These are phyloP conservation scores for Glossosoma conforme DNA, from an alignment of 1,140 invertebrate genomes.

Conservation along the genomic window DNA sequence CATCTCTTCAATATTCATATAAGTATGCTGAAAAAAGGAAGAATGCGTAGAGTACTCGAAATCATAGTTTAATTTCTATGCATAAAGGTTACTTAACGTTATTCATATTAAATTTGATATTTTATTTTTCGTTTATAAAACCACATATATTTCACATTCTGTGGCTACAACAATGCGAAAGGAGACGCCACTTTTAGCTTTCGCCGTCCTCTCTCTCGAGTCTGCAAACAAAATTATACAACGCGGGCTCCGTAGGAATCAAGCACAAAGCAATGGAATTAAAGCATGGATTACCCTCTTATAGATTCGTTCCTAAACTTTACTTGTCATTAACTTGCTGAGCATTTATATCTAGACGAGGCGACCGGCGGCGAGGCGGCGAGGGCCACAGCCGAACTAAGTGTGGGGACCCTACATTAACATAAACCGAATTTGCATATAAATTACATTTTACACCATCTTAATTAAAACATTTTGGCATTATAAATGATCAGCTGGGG, in stretches of 20 bases:
- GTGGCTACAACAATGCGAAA: too few relatives aligned
- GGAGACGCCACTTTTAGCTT: too few relatives aligned
- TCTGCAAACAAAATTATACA: conserved; percentile 31
- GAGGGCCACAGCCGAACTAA: conserved; percentile 23
- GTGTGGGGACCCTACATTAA: conserved; percentile 42
- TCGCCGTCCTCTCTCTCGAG: background rate
- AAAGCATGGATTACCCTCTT: conserved; percentile 32
- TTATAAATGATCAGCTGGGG: conserved; percentile 50
- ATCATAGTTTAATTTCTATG: too few relatives aligned
- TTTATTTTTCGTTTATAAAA: too few relatives aligned
- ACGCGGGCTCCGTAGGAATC: conserved; percentile 22
- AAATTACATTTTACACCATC: conserved; percentile 56
- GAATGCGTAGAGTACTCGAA: too few relatives aligned
- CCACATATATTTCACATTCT: too few relatives aligned
- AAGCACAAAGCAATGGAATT: conserved; percentile 32
- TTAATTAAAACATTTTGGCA: conserved; percentile 57
- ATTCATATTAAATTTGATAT: too few relatives aligned
- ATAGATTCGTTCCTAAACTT: conserved; percentile 33
- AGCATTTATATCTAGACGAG: conserved; percentile 29
- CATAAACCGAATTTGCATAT: conserved; percentile 56
- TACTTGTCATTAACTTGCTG: conserved; percentile 32
- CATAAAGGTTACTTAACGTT: too few relatives aligned
- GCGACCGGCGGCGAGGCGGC: background rate
- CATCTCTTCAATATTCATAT: too few relatives aligned
- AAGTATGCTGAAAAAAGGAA: too few relatives aligned